Base-by-base conservation (phyloP, 2,113 vertebrate species). In the Istiophorus platypterus region DNA sequence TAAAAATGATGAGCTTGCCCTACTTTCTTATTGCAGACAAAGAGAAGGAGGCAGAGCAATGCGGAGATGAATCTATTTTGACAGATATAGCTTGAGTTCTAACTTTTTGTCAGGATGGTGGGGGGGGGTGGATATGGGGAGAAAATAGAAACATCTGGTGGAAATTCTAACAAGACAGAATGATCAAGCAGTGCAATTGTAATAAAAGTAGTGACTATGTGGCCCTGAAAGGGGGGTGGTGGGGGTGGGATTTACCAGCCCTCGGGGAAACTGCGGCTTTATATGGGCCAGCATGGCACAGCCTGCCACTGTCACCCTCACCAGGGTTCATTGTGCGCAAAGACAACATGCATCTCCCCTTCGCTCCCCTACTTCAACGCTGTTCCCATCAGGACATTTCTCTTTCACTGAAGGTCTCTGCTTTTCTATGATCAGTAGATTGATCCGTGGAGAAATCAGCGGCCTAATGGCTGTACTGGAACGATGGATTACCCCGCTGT, bases 401-500 rank as follows among this genome's bases (percentile, higher is more conserved):
- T 47, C 69, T 34, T n/a, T 73, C 81, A 86, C 66, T 57, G 61
- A 49, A n/a, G 57, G 34, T 20, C 47, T 52, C 74, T 82, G 72
- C 82, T 64, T 72, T 85, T 69, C 54, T 67, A 45, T 76, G 41
- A 83, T 89, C 72, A 63, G 70, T 58, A 67, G 84, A 92, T 93
- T 90, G 85, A 92, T 89, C 82, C 71, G 82, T 76, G 78, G 69
- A 61, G 80, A 81, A 84, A 80, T 86, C 80, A 64, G 77, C 70
- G 7, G 68, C 42, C 65, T 89, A 92, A 92, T 91, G 88, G 87
- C 31, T 52, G 69, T 31, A 37, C 45, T 41, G 70, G 62, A 81
- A 45, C 87, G 86, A 94, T 88, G 42, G 85, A 93, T 92, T 42
- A 78, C 45, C 73, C 59, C 54, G 64, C 69, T 62, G 83, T 69